Conservation (phyloP, 2,113 vertebrate species). For the Mola mola region DNA sequence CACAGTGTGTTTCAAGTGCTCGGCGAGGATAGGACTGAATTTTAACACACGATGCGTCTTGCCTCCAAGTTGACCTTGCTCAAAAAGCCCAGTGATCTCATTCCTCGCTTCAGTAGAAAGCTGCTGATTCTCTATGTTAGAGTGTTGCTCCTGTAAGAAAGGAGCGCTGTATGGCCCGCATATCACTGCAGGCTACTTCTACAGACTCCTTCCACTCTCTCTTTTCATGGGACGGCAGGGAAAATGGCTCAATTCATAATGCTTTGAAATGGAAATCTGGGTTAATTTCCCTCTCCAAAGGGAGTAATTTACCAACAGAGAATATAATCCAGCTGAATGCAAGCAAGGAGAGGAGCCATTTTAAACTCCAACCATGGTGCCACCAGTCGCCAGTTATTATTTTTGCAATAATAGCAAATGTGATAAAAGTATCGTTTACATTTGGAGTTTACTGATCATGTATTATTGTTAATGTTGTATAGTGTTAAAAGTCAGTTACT, state of each 20-base stretch:
- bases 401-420: conserved; percentile 38
- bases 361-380: conserved; percentile 24
- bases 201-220: conserved; percentile 64
- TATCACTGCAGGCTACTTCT: conserved; percentile 82
- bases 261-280: conserved; percentile 90
- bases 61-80: conserved; percentile 79
- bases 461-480: conserved; percentile 28
- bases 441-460: conserved; percentile 30
- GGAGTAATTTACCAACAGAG: conserved; percentile 87
- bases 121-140: conserved; percentile 80
- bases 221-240: conserved; percentile 70
- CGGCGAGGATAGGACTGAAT: conserved; percentile 74
- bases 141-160: conserved; percentile 75
- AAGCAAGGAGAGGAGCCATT: conserved; percentile 48
- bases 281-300: conserved; percentile 84
- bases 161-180: conserved; percentile 67
- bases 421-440: conserved; percentile 42
- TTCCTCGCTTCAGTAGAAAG: conserved; percentile 81
- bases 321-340: conserved; percentile 82
- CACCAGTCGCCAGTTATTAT: conserved; percentile 31
- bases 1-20: conserved; percentile 74
- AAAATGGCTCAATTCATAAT: conserved; percentile 86
- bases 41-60: conserved; percentile 76
- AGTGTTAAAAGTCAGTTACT: conserved; percentile 36
- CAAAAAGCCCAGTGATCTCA: conserved; percentile 83